phyloP scores from a whole-genome alignment of 2,888 invertebrate species.

The Amblyjoppa proteus region DNA sequence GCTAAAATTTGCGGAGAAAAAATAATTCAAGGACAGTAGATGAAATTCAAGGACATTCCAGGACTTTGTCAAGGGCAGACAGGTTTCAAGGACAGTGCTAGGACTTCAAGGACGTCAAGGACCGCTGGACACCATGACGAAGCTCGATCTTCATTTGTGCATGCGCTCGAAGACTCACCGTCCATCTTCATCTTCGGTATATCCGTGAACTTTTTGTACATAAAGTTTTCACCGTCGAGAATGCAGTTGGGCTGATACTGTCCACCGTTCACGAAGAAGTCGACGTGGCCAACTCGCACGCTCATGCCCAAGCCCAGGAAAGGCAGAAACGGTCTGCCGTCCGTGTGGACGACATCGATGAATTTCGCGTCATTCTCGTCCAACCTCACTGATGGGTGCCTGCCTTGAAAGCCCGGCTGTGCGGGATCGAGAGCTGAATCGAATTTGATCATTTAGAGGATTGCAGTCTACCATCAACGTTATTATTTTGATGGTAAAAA shows the following conservation, averaged over 20 bases:
- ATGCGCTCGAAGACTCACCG: slow-evolving; percentile 65
- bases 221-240: slow-evolving; percentile 69
- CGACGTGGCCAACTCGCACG: slow-evolving; percentile 81
- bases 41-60: no score
- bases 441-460: slow-evolving; percentile 1
- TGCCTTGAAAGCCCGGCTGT: slow-evolving; percentile 83
- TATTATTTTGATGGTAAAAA: background rate
- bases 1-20: no score
- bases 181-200: slow-evolving; percentile 76
- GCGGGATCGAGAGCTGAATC: slow-evolving; percentile 83
- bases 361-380: slow-evolving; percentile 81
- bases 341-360: slow-evolving; percentile 84
- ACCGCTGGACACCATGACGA: no score
- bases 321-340: slow-evolving; percentile 79
- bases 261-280: slow-evolving; percentile 86
- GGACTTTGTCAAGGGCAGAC: no score
- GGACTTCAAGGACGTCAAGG: no score
- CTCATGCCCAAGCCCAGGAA: slow-evolving; percentile 80
- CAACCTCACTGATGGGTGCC: slow-evolving; percentile 79
- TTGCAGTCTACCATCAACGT: background rate
- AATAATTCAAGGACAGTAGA: no score
- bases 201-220: slow-evolving; percentile 73
- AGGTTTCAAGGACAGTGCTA: no score
- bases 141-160: no score
- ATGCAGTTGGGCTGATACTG: slow-evolving; percentile 84